Evolutionary conservation across 2,113 vertebrate genomes (phyloP), one percentile per base, ranked within the genome.

Genomic region (Argyrosomus japonicus): DNA sequence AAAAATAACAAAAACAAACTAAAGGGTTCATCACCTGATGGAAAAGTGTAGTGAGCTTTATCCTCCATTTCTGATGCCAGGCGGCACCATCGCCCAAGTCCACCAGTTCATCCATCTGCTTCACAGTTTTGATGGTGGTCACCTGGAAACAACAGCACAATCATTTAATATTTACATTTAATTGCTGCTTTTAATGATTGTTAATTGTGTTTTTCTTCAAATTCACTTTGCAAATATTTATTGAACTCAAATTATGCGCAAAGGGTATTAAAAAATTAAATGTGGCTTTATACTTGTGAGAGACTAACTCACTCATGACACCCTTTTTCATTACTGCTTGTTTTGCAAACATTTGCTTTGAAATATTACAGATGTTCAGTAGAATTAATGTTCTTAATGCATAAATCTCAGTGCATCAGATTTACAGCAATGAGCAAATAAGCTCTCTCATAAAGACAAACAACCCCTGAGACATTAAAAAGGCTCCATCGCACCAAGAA

Each of bases 81-180:
- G 96, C 96, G 0, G 96, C 95, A 0, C 95, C 93, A 7, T 98
- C 97, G 0, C 97, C 96, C 94, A 99, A 93, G 86, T 97, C 95
- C 13, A 98, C 96, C 92, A 99, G 86, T 19, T 99, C 98, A 0
- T 99, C 97, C 92, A 97, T 93, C 89, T 96, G 93, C 92, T 98
- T 98, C 91, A 99, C 97, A 0, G 97, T 98, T 93, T 99, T 99
- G 88, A 99, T 99, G 87, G 97, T 98, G 72, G 98, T 99, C 25
- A 99, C 98, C 98, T 99, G 89, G 0, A 12, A 51, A 54, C 15
- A 54, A 45, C 18, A 64, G n/a, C 12, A 58, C 47, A 29, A 2
- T n/a, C 9, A 50, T 6, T 68, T 7, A 45, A 3, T 67, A 36
- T 45, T 68, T 36, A 4, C 1, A 47, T 56, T 48, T 1, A 8